phyloP scores from a whole-genome alignment of 2,113 vertebrate genomes.

The Cryptomyrus ogoouensis region DNA sequence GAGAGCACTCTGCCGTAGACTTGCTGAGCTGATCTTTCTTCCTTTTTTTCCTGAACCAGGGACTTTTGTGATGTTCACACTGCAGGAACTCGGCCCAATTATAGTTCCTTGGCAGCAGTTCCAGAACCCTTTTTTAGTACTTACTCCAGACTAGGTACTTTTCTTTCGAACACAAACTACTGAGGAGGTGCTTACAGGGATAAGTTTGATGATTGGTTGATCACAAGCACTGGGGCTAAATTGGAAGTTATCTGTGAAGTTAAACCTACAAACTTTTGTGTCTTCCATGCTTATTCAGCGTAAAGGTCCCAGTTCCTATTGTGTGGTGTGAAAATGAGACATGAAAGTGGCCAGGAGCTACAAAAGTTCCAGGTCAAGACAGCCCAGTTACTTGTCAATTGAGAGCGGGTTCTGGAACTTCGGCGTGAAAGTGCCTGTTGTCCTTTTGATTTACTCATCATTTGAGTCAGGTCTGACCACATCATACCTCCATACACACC shows the following conservation, averaged over 20 bases:
- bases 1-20: not conserved
- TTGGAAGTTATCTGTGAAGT: not conserved
- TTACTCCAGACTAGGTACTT: not conserved
- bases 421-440: not conserved
- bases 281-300: not conserved
- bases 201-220: not conserved
- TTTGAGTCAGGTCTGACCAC: not conserved
- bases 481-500: too few relatives aligned
- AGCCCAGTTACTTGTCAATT: not conserved
- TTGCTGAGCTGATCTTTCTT: not conserved
- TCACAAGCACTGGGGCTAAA: not conserved
- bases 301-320: not conserved
- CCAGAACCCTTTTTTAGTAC: not conserved
- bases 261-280: not conserved
- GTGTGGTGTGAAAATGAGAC: not conserved
- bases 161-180: not conserved
- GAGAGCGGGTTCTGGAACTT: not conserved
- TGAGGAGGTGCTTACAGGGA: not conserved
- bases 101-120: not conserved
- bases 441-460: constrained; percentile 7
- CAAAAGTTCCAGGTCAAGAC: not conserved
- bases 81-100: not conserved
- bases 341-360: not conserved
- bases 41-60: not conserved
- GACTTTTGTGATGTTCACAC: not conserved